These are phyloP conservation scores for Fragum fragum DNA, from an alignment of 2,888 invertebrate species.

Conservation along the genomic window DNA sequence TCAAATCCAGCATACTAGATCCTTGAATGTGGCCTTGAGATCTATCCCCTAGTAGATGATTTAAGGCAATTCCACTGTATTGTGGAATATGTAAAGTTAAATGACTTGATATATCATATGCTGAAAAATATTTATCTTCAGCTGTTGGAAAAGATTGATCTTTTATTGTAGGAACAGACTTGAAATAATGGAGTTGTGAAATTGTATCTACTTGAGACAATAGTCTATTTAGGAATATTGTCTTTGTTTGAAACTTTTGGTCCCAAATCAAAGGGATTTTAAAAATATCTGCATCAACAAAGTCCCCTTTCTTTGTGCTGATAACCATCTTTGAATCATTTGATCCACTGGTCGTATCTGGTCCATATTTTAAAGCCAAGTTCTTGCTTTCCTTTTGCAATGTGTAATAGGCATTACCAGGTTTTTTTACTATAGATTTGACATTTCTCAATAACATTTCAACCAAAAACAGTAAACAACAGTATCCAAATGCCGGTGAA, in stretches of 20 bases:
- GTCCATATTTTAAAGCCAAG: background rate
- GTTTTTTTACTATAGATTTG: conserved; percentile 36
- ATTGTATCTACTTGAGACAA: background rate
- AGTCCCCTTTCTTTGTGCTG: background rate
- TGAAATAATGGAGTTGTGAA: background rate
- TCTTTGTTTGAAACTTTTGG: background rate
- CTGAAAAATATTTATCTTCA: background rate
- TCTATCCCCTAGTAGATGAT: background rate
- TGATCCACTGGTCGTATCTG: too few species aligned
- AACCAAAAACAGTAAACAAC: conserved; percentile 29
- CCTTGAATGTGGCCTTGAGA: background rate
- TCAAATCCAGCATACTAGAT: conserved; percentile 11
- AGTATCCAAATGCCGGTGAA: background rate
- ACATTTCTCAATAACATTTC: conserved; percentile 56
- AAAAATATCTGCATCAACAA: background rate
- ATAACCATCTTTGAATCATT: background rate
- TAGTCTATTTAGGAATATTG: background rate
- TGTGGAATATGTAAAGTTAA: background rate
- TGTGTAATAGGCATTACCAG: conserved; percentile 53
- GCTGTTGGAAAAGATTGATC: background rate
- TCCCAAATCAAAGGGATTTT: background rate
- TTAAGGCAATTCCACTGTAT: conserved; percentile 11
- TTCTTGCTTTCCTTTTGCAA: conserved; percentile 30
- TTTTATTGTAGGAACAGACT: background rate
- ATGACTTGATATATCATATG: background rate